Evolutionary conservation across 2,113 vertebrate species (phyloP), one percentile per base, ranked within the genome.

Genomic region (Macrotus californicus): DNA sequence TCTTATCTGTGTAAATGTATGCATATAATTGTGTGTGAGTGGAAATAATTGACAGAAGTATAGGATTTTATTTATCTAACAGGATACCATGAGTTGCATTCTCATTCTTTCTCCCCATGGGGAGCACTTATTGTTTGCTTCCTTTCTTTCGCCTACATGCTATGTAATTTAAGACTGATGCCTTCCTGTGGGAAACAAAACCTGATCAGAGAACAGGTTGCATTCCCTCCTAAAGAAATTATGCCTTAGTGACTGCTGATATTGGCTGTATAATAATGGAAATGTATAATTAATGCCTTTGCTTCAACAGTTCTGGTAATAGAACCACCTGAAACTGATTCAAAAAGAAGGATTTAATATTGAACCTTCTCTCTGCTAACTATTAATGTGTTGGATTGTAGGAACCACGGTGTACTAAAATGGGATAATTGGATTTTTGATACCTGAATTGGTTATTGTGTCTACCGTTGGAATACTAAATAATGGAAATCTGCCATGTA

Each of bases 101-200:
- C 97, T 96, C 73, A 18, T 96, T 87, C 59, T 95, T 96, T 92
- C 77, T 96, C 87, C 97, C 90, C 96, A 91, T 93, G 96, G 89
- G 93, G 98, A 96, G 91, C 87, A 79, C 95, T 96, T 96, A 97
- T 97, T 98, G 94, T 98, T 98, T 97, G 94, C 92, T 97, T 98
- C 95, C 95, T 98, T 98, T 98, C 96, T 98, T 86, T 97, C 97
- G 96, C 96, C 94, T 97, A 95, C 97, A 98, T 98, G 93, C 97
- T 98, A 64, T 98, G 98, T 98, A 98, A 98, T 98, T 98, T 97
- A 98, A 98, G 98, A 98, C 97, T 94, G 97, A 98, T 98, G 97
- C 95, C 92, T 98, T 98, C 96, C 97, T 96, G 95, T 98, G 98
- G 98, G 98, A 98, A 98, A 97, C 81, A 98, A 97, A 98, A 98